These are phyloP conservation scores for Chionomys nivalis DNA, from an alignment of 2,113 vertebrate species.

Conservation along the genomic window DNA sequence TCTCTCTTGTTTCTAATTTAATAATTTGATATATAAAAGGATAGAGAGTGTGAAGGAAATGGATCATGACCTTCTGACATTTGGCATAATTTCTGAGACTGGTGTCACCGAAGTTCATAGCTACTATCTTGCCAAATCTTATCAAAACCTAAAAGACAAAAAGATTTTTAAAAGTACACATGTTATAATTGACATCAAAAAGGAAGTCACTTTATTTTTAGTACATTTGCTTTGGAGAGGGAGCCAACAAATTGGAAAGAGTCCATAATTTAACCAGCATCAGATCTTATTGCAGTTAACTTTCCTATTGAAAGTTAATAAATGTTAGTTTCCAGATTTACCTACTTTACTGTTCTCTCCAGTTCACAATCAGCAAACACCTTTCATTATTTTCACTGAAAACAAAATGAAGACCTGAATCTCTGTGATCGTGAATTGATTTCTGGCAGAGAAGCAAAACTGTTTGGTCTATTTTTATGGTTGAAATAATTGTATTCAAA, in stretches of 20 bases:
- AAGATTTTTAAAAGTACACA: slow-evolving; percentile 66
- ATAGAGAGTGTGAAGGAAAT: slow-evolving; percentile 75
- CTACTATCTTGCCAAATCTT: slow-evolving; percentile 81
- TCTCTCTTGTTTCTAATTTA: slow-evolving; percentile 76
- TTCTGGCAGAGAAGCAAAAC: slow-evolving; percentile 83
- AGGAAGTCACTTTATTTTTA: slow-evolving; percentile 83
- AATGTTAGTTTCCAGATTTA: slow-evolving; percentile 79
- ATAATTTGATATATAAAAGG: slow-evolving; percentile 70
- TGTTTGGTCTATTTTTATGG: slow-evolving; percentile 86
- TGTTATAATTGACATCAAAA: slow-evolving; percentile 78
- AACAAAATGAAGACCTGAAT: slow-evolving; percentile 82
- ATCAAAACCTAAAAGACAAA: slow-evolving; percentile 80
- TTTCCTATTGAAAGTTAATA: slow-evolving; percentile 77
- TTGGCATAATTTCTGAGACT: slow-evolving; percentile 79
- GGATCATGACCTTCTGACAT: slow-evolving; percentile 71
- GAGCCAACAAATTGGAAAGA: slow-evolving; percentile 77
- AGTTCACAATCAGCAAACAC: slow-evolving; percentile 78
- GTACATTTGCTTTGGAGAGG: slow-evolving; percentile 75
- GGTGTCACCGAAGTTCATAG: slow-evolving; percentile 73
- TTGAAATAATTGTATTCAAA: slow-evolving; percentile 84
- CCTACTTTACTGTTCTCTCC: slow-evolving; percentile 72
- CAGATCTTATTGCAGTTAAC: slow-evolving; percentile 51
- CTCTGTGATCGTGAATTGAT: slow-evolving; percentile 81
- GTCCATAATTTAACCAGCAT: slow-evolving; percentile 79
- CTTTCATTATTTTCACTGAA: slow-evolving; percentile 80